Evolutionary conservation across 1,140 invertebrate species (phyloP), one percentile per base, ranked within the genome.

Genomic region (Euura lappo): DNA sequence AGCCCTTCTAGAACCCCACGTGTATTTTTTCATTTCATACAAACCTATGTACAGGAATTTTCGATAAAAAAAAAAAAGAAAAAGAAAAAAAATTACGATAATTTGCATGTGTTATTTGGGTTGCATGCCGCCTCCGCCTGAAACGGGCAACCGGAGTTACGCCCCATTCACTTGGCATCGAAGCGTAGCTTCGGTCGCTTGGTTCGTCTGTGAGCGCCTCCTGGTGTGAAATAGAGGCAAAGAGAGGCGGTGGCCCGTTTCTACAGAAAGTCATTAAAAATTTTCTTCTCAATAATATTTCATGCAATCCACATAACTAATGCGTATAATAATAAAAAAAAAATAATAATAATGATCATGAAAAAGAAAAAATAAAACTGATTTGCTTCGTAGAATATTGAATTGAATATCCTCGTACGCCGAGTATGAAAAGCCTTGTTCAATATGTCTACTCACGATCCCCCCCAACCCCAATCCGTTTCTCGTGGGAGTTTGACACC

Each of bases 361-460:
- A 28, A 28, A 28, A 28, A 28, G 0, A 28, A 28, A 28, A 28
- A 1, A 28, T n/a, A n/a, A 60, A 28, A 28, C 0, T 28, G 0
- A 28, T 28, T 60, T 60, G 51, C 51, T 6, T 6, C 51, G 51
- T 60, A n/a, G 6, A 60, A 60, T 60, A 8, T 60, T 60, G 51
- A 60, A 8, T 60, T 60, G 51, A 60, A 28, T 28, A 28, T 60
- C 51, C 51, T 60, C 51, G 51, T 60, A 8, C 51, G 51, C 51
- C 51, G 51, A 8, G 51, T 60, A 60, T 60, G 51, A 60, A 60
- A 60, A 60, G 10, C 51, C 51, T 60, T 60, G 51, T n/a, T 60
- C 51, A 60, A 60, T n/a, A n/a, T 60, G 13, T 60, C 51, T 11
- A 60, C 51, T 60, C 51, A n/a, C 51, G 51, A 60, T 11, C 51